A percentile compares a stretch with the other conserved stretches of the same genome.
phyloP scores from a whole-genome alignment of 2,113 vertebrate species.

The Jaculus jaculus region DNA sequence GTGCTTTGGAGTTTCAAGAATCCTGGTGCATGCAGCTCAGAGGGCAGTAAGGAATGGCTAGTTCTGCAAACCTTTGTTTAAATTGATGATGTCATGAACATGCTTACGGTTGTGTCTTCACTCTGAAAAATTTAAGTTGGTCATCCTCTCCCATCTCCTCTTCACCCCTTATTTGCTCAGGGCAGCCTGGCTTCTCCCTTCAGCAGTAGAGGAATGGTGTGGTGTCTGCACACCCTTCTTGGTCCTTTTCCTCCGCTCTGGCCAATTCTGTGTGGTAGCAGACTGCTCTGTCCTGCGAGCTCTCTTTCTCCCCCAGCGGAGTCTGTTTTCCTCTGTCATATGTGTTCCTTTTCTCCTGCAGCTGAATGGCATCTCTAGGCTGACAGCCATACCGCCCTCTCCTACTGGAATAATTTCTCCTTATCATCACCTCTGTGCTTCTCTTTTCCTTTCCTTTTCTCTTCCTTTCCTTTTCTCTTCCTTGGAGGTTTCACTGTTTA shows the following conservation, averaged over 20 bases:
- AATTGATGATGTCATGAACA: not conserved
- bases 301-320: not conserved
- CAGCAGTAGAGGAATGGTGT: not conserved
- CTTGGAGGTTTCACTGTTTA: no score
- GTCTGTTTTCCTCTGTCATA: not conserved
- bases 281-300: not conserved
- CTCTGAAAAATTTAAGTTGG: not conserved
- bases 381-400: no score
- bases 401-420: no score
- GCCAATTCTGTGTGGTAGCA: not conserved
- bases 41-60: not conserved
- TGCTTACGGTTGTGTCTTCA: slow-evolving; percentile 4
- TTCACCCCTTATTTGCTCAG: not conserved
- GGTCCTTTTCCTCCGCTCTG: not conserved
- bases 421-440: no score
- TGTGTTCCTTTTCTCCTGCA: not conserved
- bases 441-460: no score
- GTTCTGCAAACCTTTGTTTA: not conserved
- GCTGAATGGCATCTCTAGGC: no score
- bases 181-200: not conserved
- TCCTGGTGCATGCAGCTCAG: not conserved
- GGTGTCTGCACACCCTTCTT: not conserved
- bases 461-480: no score
- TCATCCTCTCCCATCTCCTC: not conserved
- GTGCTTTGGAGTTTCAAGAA: not conserved